These are phyloP conservation scores for Mus spretus DNA, from an alignment of 2,797 vertebrate species.

Conservation along the genomic window DNA sequence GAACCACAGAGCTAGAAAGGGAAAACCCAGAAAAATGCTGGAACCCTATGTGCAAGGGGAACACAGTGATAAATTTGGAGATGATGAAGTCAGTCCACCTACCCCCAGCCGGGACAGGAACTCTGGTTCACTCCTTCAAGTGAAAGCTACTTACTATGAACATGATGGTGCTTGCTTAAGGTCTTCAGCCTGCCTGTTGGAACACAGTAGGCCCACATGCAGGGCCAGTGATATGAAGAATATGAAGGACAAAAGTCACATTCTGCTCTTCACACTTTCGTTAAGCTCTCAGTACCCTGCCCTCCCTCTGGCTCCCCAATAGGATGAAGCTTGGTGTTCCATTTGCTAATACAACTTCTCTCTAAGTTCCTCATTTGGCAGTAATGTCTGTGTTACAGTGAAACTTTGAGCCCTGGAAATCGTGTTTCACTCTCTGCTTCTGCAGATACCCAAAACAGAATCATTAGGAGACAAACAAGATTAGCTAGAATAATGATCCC, in stretches of 20 bases:
- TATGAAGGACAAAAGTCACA: neutral
- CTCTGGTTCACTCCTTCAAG: neutral
- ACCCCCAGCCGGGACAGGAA: neutral
- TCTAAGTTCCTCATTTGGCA: neutral
- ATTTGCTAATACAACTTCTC: neutral
- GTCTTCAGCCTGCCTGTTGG: neutral
- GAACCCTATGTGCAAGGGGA: constrained; percentile 13
- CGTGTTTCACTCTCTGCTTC: neutral
- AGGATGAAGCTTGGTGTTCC: neutral
- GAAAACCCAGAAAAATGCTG: neutral
- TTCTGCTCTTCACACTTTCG: neutral
- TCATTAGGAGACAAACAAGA: neutral
- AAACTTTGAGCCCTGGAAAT: neutral
- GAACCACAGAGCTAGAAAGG: neutral
- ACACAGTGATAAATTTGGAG: neutral
- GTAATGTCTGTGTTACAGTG: constrained; percentile 26
- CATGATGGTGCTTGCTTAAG: neutral
- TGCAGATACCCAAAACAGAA: neutral
- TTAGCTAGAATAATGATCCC: neutral
- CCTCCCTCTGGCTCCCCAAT: neutral
- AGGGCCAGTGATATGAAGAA: neutral
- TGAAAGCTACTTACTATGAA: neutral
- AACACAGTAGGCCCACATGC: rapidly evolving
- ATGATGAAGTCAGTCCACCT: neutral
- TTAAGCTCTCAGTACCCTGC: neutral